Evolutionary conservation across 2,888 invertebrate genomes (phyloP).

Genomic region (Globia sparganii): DNA sequence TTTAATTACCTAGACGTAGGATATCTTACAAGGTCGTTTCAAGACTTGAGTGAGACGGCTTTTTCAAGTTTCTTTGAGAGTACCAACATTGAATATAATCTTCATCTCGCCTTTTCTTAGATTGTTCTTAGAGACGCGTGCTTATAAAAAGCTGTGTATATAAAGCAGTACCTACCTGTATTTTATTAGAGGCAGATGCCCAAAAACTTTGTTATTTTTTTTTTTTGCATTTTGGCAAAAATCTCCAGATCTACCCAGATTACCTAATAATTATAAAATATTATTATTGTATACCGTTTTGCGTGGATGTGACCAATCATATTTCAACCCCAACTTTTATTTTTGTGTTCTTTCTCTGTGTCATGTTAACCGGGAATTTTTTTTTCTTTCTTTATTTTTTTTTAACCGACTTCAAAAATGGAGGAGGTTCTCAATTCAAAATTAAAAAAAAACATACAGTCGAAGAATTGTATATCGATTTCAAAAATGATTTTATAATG

Average conservation of each 20-base stretch:
- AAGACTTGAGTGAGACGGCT: conserved; percentile 18
- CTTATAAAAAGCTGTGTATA: neutral
- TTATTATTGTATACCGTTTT: neutral
- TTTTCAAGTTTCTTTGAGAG: conserved; percentile 40
- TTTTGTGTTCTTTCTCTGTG: neutral
- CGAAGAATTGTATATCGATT: no score
- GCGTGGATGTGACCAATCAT: neutral
- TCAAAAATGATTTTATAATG: no score
- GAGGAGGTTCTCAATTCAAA: no score
- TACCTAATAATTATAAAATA: neutral
- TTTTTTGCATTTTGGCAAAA: neutral
- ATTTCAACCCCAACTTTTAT: neutral
- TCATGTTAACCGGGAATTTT: no score
- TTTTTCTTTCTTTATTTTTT: neutral
- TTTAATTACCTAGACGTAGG: conserved; percentile 50
- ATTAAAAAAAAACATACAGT: no score
- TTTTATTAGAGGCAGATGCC: neutral
- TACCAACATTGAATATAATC: conserved; percentile 44
- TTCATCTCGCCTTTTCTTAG: conserved; percentile 34
- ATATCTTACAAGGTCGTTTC: conserved; percentile 45
- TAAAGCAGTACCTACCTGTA: neutral
- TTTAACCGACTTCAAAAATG: no score
- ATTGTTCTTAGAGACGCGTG: conserved; percentile 17
- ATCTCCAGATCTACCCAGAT: neutral
- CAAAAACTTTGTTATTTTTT: neutral